Percentiles rank a stretch among this genome's conserved stretches.
Evolutionary conservation across 2,888 invertebrate species (phyloP).

Genomic region (Drosophila meridiana): DNA sequence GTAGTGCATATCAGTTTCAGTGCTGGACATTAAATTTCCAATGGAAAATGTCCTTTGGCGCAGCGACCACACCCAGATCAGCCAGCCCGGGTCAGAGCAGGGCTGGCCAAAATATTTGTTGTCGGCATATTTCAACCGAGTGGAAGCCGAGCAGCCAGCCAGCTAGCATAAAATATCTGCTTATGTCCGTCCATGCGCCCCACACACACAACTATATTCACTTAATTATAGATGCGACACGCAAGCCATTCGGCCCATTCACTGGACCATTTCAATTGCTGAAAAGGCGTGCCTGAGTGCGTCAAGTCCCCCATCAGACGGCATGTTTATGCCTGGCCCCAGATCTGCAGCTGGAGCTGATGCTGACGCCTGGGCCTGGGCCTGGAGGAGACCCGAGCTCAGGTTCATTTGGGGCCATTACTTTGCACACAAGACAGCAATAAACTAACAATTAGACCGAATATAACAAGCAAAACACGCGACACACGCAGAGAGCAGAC

Average conservation of each 20-base stretch:
- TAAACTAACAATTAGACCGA: slow-evolving; percentile 74
- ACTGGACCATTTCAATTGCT: slow-evolving; percentile 26
- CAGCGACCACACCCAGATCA: slow-evolving; percentile 28
- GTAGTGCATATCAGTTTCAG: slow-evolving; percentile 29
- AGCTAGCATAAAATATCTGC: slow-evolving; percentile 55
- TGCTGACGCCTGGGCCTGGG: neutral
- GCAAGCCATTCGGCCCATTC: slow-evolving; percentile 53
- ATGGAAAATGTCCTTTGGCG: slow-evolving; percentile 28
- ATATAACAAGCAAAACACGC: slow-evolving; percentile 40
- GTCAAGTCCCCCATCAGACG: slow-evolving; percentile 13
- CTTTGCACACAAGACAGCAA: slow-evolving; percentile 53
- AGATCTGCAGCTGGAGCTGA: neutral
- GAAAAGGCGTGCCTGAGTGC: slow-evolving; percentile 31
- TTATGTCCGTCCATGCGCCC: slow-evolving; percentile 22
- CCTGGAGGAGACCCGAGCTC: slow-evolving; percentile 21
- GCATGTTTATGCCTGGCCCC: slow-evolving; percentile 55
- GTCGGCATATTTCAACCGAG: slow-evolving; percentile 45
- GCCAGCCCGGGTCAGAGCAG: neutral
- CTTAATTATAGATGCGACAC: slow-evolving; percentile 80
- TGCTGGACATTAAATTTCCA: slow-evolving; percentile 22
- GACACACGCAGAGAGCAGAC: slow-evolving; percentile 25
- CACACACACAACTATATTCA: slow-evolving; percentile 50
- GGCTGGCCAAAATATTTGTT: slow-evolving; percentile 36
- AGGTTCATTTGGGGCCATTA: slow-evolving; percentile 32
- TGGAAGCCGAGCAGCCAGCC: slow-evolving; percentile 25